Conservation (phyloP, 2,797 vertebrate genomes). For the Tokudaia tokunoshimensis region DNA sequence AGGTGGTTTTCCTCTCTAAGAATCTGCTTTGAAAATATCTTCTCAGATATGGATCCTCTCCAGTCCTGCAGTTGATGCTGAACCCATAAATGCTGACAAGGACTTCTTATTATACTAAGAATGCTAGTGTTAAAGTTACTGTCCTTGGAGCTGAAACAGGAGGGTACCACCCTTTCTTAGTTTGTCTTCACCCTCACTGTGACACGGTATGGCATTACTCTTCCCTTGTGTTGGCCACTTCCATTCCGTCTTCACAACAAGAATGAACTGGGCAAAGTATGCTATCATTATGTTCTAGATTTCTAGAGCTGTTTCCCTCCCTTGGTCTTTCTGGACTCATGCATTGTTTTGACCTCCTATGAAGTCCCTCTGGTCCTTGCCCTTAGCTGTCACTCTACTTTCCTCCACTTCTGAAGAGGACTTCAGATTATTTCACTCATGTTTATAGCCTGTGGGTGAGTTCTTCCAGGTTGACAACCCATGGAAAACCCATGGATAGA, state of each 20-base stretch:
- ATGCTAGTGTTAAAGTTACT: background rate
- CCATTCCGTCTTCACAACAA: background rate
- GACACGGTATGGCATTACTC: background rate
- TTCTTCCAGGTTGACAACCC: slow-evolving; percentile 4
- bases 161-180: background rate
- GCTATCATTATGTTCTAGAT: background rate
- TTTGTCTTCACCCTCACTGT: background rate
- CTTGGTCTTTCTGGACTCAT: background rate
- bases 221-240: background rate
- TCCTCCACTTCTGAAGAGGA: background rate
- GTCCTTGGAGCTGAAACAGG: background rate
- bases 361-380: background rate
- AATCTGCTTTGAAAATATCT: background rate
- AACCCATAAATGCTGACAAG: background rate
- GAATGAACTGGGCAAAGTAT: background rate
- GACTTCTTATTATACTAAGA: too few relatives aligned
- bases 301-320: background rate
- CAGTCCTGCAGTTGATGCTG: background rate
- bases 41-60: background rate
- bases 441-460: background rate
- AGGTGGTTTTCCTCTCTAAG: background rate
- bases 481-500: background rate
- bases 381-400: background rate
- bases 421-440: background rate
- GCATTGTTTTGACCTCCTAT: background rate